Evolutionary conservation across 1,140 invertebrate genomes (phyloP), one percentile per base, ranked within the genome.

Genomic region (Coptotermes formosanus): DNA sequence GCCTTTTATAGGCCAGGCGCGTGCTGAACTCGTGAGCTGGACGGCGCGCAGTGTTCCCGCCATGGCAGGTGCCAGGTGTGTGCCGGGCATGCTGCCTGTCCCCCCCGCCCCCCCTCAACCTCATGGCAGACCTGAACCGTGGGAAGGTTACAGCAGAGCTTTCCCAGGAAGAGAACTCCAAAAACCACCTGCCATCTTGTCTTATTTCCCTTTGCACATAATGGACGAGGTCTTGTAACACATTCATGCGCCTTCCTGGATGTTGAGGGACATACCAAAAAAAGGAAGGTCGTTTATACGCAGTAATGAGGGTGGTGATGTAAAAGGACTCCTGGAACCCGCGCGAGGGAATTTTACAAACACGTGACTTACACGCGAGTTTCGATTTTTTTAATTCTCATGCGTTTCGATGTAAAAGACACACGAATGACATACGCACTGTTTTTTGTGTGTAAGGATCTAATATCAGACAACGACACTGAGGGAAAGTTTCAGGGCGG

Each of bases 141-240:
- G 87, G 87, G 87, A 87, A 87, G 75, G 86, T 64, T 82, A 83
- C 12, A 30, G 30, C 30, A 59, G 48, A 84, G 83, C 83, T 52
- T 84, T 84, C 83, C 83, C 83, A 84, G 83, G 48, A 64, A 84
- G 83, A 48, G 83, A 55, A 30, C 83, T 52, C 48, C 48, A 75
- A 75, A 75, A 75, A 52, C 48, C 83, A 84, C 83, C 83, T 84
- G 83, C 83, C 83, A 69, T 82, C 82, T 45, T 81, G 30, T 85
- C 64, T 86, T 48, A 82, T 87, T 87, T 64, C 86, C 84, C 55
- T 84, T 69, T 75, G 85, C 52, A 38, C 45, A 44, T 55, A 45
- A 55, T 75, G 25, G 64, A 75, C n/a, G 64, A 75, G 64, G 64
- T 55, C 52, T 55, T 16, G 14, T 21, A 55, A 55, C 25, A 75